Percentiles rank a stretch among this genome's conserved stretches.
Evolutionary conservation across 2,888 invertebrate species (phyloP).

Genomic region (Pachymerium ferrugineum): DNA sequence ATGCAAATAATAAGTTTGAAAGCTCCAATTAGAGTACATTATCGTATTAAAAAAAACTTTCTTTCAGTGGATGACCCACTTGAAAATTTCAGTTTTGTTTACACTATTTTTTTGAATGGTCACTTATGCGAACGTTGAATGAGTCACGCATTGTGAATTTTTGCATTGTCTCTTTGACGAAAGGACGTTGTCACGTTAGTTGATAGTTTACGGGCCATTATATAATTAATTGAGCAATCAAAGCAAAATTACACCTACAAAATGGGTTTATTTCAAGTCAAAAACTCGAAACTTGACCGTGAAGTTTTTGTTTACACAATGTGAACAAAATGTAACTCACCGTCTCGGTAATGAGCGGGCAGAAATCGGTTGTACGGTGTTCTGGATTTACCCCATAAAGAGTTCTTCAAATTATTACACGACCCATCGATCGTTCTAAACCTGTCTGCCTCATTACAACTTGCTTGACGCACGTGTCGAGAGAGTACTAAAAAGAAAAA

Average conservation of each 20-base stretch:
- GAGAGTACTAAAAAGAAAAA: conserved; percentile 24
- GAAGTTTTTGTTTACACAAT: not conserved
- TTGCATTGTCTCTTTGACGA: not conserved
- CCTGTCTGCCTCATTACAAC: conserved; percentile 17
- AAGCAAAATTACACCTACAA: not conserved
- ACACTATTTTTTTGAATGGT: not conserved
- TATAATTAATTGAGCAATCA: not conserved
- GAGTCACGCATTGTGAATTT: not conserved
- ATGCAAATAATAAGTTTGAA: conserved; percentile 1
- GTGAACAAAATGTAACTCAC: conserved; percentile 16
- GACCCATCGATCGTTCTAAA: conserved; percentile 31
- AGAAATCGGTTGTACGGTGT: conserved; percentile 31
- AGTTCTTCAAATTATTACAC: conserved; percentile 32
- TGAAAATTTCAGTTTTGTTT: not conserved
- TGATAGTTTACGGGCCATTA: not conserved
- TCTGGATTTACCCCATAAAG: conserved; percentile 31
- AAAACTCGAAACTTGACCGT: not conserved
- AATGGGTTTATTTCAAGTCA: not conserved
- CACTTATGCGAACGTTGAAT: not conserved
- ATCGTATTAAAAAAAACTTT: conserved; percentile 2
- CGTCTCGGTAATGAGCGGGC: conserved; percentile 31
- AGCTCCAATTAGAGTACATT: conserved; percentile 23
- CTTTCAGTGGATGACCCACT: not conserved
- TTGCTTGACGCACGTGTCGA: conserved; percentile 27
- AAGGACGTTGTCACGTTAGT: not conserved